phyloP scores from a whole-genome alignment of 2,113 vertebrate genomes.

The Perognathus longimembris region DNA sequence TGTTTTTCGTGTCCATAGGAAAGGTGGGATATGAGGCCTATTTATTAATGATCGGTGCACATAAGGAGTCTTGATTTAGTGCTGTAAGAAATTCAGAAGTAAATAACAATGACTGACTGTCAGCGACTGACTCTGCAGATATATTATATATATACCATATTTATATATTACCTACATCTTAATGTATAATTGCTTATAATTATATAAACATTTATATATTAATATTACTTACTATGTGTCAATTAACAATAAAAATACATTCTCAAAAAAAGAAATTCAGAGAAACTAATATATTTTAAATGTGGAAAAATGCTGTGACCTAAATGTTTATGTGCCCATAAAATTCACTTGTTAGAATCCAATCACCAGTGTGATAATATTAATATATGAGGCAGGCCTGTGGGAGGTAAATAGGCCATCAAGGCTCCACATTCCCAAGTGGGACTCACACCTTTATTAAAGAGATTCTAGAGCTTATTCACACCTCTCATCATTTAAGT shows the following conservation, averaged over 20 bases:
- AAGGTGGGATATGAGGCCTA: background rate
- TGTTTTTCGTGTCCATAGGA: background rate
- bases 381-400: background rate
- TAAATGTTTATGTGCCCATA: background rate
- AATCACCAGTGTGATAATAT: background rate
- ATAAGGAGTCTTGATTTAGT: background rate
- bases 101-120: background rate
- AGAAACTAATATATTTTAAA: background rate
- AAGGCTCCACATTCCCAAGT: no score
- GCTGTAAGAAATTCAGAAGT: background rate
- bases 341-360: background rate
- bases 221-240: background rate
- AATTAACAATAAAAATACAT: background rate
- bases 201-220: background rate
- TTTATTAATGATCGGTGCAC: background rate
- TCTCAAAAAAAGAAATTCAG: background rate
- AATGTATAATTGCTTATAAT: no score
- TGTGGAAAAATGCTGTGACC: background rate
- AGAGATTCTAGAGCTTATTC: background rate
- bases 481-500: background rate
- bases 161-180: no score
- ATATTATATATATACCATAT: no score
- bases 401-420: background rate
- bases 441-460: background rate
- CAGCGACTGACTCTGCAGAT: background rate